phyloP scores from a whole-genome alignment of 2,797 vertebrate genomes.

The Momotus momota region DNA sequence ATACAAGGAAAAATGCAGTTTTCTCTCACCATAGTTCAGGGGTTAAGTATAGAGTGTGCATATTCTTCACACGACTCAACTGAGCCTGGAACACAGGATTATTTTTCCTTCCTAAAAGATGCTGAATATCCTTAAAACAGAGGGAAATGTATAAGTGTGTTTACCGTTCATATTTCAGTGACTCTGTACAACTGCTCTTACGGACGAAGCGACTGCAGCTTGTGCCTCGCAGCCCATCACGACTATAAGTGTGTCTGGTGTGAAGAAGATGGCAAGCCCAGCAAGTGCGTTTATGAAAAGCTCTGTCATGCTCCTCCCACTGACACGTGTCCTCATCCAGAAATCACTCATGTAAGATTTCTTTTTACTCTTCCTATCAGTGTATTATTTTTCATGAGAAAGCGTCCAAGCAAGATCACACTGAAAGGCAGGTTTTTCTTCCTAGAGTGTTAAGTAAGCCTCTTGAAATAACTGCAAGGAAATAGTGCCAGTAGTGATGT shows the following conservation, averaged over 20 bases:
- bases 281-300: conserved; percentile 83
- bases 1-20: neutral
- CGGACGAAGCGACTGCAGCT: conserved; percentile 91
- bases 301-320: conserved; percentile 75
- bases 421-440: neutral
- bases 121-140: neutral
- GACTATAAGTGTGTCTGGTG: conserved; percentile 92
- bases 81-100: neutral
- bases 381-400: conserved; percentile 13
- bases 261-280: conserved; percentile 42
- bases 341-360: conserved; percentile 84
- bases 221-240: conserved; percentile 86
- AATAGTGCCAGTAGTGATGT: conserved; percentile 37
- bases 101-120: neutral
- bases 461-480: conserved; percentile 42
- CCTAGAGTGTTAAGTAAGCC: conserved; percentile 7
- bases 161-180: conserved; percentile 77
- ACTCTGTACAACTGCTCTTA: conserved; percentile 94
- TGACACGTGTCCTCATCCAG: conserved; percentile 83
- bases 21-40: neutral
- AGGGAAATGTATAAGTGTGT: neutral
- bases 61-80: fast-evolving
- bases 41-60: neutral
- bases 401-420: neutral
- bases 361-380: neutral